Conservation (phyloP, 2,888 invertebrate species). For the Drosophila lutescens region DNA sequence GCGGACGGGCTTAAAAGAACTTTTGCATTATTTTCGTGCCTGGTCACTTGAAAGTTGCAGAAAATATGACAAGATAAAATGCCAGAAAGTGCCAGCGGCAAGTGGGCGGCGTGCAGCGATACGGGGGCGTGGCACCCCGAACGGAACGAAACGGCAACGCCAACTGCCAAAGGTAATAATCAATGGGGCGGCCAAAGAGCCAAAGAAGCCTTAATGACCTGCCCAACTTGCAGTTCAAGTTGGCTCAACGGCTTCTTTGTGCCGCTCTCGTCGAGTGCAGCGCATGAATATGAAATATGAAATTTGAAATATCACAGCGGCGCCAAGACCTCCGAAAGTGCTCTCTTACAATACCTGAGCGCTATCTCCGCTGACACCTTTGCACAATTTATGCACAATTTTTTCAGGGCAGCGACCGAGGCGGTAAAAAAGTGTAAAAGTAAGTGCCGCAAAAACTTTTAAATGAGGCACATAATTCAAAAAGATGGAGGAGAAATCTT, state of each 20-base stretch:
- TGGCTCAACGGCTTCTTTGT: conserved; percentile 52
- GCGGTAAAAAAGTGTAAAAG: conserved; percentile 30
- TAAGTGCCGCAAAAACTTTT: conserved; percentile 67
- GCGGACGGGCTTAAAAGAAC: conserved; percentile 54
- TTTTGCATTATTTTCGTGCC: conserved; percentile 58
- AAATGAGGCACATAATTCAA: conserved; percentile 75
- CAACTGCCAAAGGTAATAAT: conserved; percentile 33
- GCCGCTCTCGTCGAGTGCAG: conserved; percentile 37
- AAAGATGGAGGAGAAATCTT: conserved; percentile 46
- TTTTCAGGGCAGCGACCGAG: conserved; percentile 38
- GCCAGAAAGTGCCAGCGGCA: conserved; percentile 47
- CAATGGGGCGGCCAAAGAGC: conserved; percentile 47
- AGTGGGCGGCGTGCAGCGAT: conserved; percentile 11
- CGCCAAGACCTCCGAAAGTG: conserved; percentile 28
- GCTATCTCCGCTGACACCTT: conserved; percentile 74
- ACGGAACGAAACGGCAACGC: not conserved
- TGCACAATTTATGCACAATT: conserved; percentile 71
- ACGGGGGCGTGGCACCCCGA: conserved; percentile 3
- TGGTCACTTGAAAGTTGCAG: conserved; percentile 53
- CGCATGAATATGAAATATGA: conserved; percentile 63
- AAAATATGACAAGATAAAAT: conserved; percentile 71
- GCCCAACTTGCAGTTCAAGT: conserved; percentile 59
- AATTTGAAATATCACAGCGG: conserved; percentile 61
- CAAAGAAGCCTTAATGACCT: conserved; percentile 62
- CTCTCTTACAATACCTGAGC: conserved; percentile 49